Evolutionary conservation across 1,140 invertebrate genomes (phyloP), one percentile per base, ranked within the genome.

Genomic region (Phymorhynchus buccinoides): DNA sequence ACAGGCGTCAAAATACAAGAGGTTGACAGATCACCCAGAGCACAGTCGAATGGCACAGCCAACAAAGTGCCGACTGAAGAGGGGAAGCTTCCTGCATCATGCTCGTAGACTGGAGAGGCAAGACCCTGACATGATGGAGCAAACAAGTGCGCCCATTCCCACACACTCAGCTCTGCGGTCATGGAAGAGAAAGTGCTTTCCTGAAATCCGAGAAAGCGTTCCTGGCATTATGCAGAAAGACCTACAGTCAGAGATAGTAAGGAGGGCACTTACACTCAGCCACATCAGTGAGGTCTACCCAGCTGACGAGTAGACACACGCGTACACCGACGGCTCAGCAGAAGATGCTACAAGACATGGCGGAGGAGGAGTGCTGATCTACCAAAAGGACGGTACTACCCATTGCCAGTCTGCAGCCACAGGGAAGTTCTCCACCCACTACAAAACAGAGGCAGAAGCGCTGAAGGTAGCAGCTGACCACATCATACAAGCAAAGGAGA

Each of bases 311-410:
- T 73, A 30, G 68, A 73, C 68, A 18, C 22, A 73, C n/a, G 68
- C 37, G 30, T 73, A 9, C 68, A 73, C 68, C 14, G 68, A 73
- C 22, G 68, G 68, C 30, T 73, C 68, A 73, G 68, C 68, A 35
- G 68, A 73, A n/a, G 68, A 73, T 2, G 68, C 68, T 30, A 18
- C 68, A 2, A 73, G 27, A 73, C 22, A 73, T 30, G n/a, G 22
- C 22, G 68, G 68, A 16, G 37, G 68, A 73, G 6, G 30, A 30
- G 30, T 37, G 3, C 16, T 73, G 18, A 9, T 52, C 16, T 27
- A 12, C 68, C 30, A 27, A 30, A 37, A 35, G 68, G 37, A 73
- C 14, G 68, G 0, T 3, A 73, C 30, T 27, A 16, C 22, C 30
- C 14, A 27, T 30, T 14, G 16, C 22, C 30, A 73, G 16, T 18